These are phyloP conservation scores for Herminia tarsipennalis DNA, from an alignment of 2,888 invertebrate genomes.

Conservation along the genomic window DNA sequence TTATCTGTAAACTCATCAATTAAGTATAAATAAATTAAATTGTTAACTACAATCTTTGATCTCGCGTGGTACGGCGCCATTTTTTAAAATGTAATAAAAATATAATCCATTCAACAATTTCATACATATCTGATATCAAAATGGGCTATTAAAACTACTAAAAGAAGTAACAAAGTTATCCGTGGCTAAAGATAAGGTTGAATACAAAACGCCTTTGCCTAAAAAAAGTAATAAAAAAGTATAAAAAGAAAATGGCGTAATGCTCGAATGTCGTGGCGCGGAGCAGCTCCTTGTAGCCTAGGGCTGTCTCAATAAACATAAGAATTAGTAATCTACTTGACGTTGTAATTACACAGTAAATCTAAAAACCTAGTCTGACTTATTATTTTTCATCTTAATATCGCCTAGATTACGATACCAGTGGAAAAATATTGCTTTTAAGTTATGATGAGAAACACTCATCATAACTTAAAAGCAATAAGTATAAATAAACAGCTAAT, in stretches of 20 bases:
- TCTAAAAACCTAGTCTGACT: too few species aligned
- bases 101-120: constrained; percentile 23
- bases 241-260: constrained; percentile 42
- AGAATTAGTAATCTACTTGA: too few species aligned
- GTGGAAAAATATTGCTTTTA: too few species aligned
- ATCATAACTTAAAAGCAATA: too few species aligned
- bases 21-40: too few species aligned
- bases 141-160: constrained; percentile 41
- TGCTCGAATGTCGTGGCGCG: constrained; percentile 21
- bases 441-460: too few species aligned
- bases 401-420: too few species aligned
- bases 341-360: too few species aligned
- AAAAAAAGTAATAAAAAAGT: too few species aligned
- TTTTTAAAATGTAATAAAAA: neutral
- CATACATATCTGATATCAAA: constrained; percentile 37
- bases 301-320: constrained; percentile 3
- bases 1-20: too few species aligned
- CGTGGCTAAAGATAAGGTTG: constrained; percentile 39
- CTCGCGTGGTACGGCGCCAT: neutral
- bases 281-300: neutral
- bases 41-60: neutral
- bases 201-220: constrained; percentile 42
- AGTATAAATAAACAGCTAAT: too few species aligned
- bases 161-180: constrained; percentile 37
- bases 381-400: too few species aligned